phyloP scores from a whole-genome alignment of 2,888 invertebrate species.

The Crioceris asparagi region DNA sequence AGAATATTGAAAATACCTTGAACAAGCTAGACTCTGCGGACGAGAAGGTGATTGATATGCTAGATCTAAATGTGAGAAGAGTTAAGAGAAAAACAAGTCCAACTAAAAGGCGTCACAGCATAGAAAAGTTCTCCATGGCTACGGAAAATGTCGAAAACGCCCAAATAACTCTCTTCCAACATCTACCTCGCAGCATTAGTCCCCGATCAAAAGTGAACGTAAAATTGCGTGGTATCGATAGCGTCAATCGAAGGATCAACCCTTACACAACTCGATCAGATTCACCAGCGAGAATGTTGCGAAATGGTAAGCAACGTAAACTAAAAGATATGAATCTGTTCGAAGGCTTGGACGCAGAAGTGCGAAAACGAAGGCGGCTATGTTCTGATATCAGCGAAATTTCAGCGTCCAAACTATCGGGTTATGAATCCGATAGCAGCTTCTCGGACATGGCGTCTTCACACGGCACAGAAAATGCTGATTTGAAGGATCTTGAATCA shows the following conservation, averaged over 20 bases:
- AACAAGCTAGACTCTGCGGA: slow-evolving; percentile 30
- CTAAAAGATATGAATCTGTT: slow-evolving; percentile 45
- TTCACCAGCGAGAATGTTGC: slow-evolving; percentile 46
- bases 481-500: slow-evolving; percentile 21
- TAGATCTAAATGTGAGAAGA: slow-evolving; percentile 35
- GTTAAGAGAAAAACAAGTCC: slow-evolving; percentile 24
- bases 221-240: slow-evolving; percentile 27
- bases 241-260: slow-evolving; percentile 30
- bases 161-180: slow-evolving; percentile 24
- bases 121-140: slow-evolving; percentile 34
- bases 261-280: slow-evolving; percentile 53
- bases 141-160: slow-evolving; percentile 18
- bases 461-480: slow-evolving; percentile 28
- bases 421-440: slow-evolving; percentile 52
- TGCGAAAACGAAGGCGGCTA: slow-evolving; percentile 39
- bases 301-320: slow-evolving; percentile 58
- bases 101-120: slow-evolving; percentile 33
- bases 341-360: slow-evolving; percentile 46
- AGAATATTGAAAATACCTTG: slow-evolving; percentile 31
- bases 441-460: slow-evolving; percentile 43
- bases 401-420: slow-evolving; percentile 50
- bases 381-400: slow-evolving; percentile 50
- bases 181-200: slow-evolving; percentile 28
- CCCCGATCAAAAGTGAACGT: slow-evolving; percentile 29
- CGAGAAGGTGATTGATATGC: slow-evolving; percentile 35